A percentile compares a stretch with the other conserved stretches of the same genome.
Conservation (phyloP, 2,797 vertebrate genomes). For the Carduelis carduelis region DNA sequence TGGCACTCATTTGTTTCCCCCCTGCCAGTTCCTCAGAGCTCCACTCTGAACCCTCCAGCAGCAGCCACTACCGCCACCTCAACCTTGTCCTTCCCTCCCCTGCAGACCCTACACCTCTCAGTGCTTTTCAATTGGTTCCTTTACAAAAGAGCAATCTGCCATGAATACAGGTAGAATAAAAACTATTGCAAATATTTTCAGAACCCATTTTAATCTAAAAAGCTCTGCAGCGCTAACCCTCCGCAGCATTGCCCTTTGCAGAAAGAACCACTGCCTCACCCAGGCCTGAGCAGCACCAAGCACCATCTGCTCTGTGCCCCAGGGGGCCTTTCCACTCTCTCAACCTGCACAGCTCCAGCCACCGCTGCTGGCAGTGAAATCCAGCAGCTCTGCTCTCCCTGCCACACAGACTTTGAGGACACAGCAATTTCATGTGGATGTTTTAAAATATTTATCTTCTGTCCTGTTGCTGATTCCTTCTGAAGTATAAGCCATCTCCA, state of each 20-base stretch:
- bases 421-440: not conserved
- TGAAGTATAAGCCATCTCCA: not conserved
- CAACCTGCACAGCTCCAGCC: not conserved
- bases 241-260: not conserved
- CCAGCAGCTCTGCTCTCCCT: not conserved
- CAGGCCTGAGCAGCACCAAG: not conserved
- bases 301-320: not conserved
- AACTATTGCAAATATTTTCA: not conserved
- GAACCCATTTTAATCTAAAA: not conserved
- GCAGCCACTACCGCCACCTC: accelerated
- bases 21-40: not conserved
- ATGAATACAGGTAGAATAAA: not conserved
- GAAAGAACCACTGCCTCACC: accelerated
- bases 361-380: accelerated
- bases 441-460: not conserved
- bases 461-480: not conserved
- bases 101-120: not conserved
- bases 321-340: not conserved
- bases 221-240: not conserved
- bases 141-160: not conserved
- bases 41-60: not conserved
- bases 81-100: not conserved
- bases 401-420: accelerated
- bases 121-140: not conserved
- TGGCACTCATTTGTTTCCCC: not conserved